phyloP scores from a whole-genome alignment of 2,888 invertebrate genomes.

The Flexamia atlantica region DNA sequence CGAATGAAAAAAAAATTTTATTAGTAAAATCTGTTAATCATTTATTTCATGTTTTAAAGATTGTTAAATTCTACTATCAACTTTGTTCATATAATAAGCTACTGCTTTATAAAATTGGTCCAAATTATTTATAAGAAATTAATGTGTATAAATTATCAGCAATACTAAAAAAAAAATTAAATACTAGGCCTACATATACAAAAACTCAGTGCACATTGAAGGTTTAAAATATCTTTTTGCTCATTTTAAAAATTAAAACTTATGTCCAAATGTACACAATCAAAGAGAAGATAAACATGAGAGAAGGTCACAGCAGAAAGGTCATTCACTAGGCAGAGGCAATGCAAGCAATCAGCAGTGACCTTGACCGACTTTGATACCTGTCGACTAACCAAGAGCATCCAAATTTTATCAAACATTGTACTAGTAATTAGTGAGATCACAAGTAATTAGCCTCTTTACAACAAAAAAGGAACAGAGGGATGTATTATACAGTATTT shows the following conservation, averaged over 20 bases:
- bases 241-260: background rate
- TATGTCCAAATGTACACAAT: background rate
- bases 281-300: background rate
- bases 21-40: too few species aligned
- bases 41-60: too few species aligned
- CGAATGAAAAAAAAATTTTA: too few species aligned
- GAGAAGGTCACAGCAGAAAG: slow-evolving; percentile 5
- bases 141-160: too few species aligned
- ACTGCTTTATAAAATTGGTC: too few species aligned
- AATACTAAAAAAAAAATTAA: too few species aligned
- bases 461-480: too few species aligned
- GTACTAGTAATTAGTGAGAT: background rate
- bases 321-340: slow-evolving; percentile 8
- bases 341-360: background rate
- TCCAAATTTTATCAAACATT: background rate
- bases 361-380: slow-evolving; percentile 4
- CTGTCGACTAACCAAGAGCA: background rate
- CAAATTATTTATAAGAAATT: too few species aligned
- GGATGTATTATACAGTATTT: too few species aligned
- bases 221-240: background rate
- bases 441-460: too few species aligned
- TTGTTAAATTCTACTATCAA: too few species aligned
- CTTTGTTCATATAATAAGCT: too few species aligned
- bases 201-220: slow-evolving; percentile 1
- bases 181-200: background rate